Conservation (phyloP, 2,888 invertebrate genomes). For the Scaptodrosophila latifasciaeformis region DNA sequence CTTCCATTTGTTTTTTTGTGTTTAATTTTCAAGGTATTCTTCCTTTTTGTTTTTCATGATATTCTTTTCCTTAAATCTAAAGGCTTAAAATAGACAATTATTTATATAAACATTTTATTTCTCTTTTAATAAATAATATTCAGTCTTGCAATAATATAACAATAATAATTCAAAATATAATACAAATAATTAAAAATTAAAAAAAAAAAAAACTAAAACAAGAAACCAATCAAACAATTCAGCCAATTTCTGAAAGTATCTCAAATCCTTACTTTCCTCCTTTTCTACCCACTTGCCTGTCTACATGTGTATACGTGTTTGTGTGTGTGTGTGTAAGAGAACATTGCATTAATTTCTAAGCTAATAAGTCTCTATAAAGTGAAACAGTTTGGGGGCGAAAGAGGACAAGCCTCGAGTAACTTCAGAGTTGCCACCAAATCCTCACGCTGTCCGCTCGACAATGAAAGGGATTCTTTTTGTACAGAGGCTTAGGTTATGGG, state of each 20-base stretch:
- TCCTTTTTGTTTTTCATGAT: conserved; percentile 7
- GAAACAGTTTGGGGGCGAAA: conserved; percentile 9
- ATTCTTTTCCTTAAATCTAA: conserved; percentile 37
- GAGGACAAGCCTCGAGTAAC: no score
- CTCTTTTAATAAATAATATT: conserved; percentile 62
- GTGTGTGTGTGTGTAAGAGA: no score
- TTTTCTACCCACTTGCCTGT: no score
- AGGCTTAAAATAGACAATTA: conserved; percentile 50
- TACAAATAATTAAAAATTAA: conserved; percentile 50
- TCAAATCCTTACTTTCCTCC: no score
- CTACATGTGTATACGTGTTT: no score
- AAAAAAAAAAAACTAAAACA: conserved; percentile 35
- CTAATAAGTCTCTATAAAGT: conserved; percentile 22
- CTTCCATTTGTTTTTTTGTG: conserved; percentile 24
- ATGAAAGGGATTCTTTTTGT: no score
- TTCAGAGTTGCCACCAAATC: no score
- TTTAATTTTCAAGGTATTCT: neutral
- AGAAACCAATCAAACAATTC: neutral
- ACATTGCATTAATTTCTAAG: no score
- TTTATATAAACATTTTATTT: conserved; percentile 21
- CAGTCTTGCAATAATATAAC: conserved; percentile 61
- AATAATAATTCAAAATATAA: conserved; percentile 38
- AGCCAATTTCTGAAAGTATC: no score
- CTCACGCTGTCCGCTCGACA: no score
- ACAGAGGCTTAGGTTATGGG: no score